Evolutionary conservation across 2,888 invertebrate species (phyloP), one percentile per base, ranked within the genome.

Genomic region (Adelphocoris suturalis): DNA sequence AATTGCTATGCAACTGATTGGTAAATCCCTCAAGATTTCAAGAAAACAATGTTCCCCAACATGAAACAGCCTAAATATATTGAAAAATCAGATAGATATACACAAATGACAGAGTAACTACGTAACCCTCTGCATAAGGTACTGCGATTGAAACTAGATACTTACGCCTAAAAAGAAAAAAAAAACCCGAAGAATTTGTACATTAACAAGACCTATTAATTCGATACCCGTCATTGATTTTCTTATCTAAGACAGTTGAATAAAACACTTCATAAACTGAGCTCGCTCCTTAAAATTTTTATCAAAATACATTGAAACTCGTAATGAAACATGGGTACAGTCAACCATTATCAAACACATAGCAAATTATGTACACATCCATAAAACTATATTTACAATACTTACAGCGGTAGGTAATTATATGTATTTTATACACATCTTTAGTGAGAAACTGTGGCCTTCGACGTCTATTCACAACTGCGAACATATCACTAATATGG

Each of bases 381-480:
- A 68, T 68, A 23, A 68, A 68, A 68, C 68, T 27, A 3, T 68
- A 68, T 68, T 68, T 68, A 68, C 68, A 68, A 68, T 68, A 68
- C 68, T 23, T 68, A 68, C 68, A 68, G 23, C 11, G 11, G 3
- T 23, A 23, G 13, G 1, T 27, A 68, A 23, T 23, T 7, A 52
- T 23, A 23, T 23, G 57, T 68, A 23, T 3, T 19, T 61, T n/a
- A 61, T 61, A 19, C 16, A 52, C 52, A 52, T 52, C 16, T 2
- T 14, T 61, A 19, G 2, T 61, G 19, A 61, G 16, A 61, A 9
- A 61, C 12, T 4, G 7, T 4, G 37, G 37, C 7, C 37, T 37
- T 37, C 37, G 37, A 4, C 7, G 7, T 37, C 37, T 2, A 37
- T 37, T 37, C 37, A 37, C 7, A 37, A 4, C 7, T 37, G 37